phyloP scores from a whole-genome alignment of 1,140 invertebrate genomes.

The Leptinotarsa texana region DNA sequence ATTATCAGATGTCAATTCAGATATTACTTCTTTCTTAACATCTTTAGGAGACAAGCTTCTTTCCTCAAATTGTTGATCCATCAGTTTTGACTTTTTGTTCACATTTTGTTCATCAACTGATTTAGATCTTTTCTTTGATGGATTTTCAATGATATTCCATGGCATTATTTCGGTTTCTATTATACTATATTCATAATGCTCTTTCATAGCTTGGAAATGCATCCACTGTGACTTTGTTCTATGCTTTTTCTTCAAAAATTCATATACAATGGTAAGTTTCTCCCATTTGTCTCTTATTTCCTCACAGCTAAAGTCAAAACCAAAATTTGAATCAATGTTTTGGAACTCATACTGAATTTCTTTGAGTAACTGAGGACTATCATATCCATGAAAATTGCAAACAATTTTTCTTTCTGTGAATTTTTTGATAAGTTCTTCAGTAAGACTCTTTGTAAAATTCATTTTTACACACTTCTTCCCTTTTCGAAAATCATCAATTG shows the following conservation, averaged over 20 bases:
- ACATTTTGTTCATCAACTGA: not conserved
- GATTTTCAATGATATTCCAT: not conserved
- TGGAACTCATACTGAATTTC: conserved; percentile 7
- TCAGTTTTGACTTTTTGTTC: not conserved
- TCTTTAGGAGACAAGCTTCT: not conserved
- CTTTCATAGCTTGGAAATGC: conserved; percentile 11
- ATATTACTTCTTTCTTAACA: not conserved
- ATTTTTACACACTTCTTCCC: conserved; percentile 8
- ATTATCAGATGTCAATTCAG: not conserved
- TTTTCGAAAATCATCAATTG: not conserved
- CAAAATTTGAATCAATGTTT: not conserved
- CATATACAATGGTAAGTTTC: not conserved
- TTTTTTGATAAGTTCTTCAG: not conserved
- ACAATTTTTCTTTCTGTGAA: conserved; percentile 9
- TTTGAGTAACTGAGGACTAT: not conserved
- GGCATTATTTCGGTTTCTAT: not conserved
- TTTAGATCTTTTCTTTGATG: conserved; percentile 1
- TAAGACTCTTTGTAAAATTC: conserved; percentile 7
- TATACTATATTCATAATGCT: not conserved
- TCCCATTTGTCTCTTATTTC: conserved; percentile 9
- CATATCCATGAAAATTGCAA: conserved; percentile 9
- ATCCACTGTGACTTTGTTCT: not conserved
- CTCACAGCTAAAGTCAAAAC: conserved; percentile 1
- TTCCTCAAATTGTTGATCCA: not conserved
- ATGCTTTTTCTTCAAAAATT: not conserved